Conservation (phyloP, 2,113 vertebrate species). For the Scomber colias region DNA sequence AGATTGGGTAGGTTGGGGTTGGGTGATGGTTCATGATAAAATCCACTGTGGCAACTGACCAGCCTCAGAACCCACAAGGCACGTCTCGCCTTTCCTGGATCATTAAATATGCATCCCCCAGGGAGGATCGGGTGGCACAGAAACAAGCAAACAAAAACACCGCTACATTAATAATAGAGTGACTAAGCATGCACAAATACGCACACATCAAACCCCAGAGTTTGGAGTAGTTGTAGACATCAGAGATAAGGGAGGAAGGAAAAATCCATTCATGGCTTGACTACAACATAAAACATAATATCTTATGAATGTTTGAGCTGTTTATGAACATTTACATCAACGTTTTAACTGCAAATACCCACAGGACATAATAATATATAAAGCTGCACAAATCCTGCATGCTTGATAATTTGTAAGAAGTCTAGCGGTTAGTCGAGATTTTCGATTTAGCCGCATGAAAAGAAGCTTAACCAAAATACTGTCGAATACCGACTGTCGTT, state of each 20-base stretch:
- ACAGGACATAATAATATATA: not conserved
- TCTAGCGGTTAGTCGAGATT: slow-evolving; percentile 24
- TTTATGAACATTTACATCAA: not conserved
- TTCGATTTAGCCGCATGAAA: slow-evolving; percentile 10
- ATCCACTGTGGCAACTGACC: slow-evolving; percentile 42
- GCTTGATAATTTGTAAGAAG: slow-evolving; percentile 2
- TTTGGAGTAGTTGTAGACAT: slow-evolving; percentile 33
- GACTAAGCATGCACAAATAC: slow-evolving; percentile 34
- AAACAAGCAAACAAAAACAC: slow-evolving; percentile 80
- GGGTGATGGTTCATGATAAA: slow-evolving; percentile 41
- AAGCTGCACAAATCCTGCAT: not conserved
- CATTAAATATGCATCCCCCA: slow-evolving; percentile 78
- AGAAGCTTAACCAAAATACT: slow-evolving; percentile 43
- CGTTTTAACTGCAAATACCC: not conserved
- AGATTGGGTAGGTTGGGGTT: slow-evolving; percentile 24
- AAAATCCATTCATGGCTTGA: slow-evolving; percentile 17
- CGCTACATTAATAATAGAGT: slow-evolving; percentile 76
- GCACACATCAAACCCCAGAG: not conserved
- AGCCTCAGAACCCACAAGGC: slow-evolving; percentile 24
- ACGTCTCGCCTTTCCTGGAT: slow-evolving; percentile 72
- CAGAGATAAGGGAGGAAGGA: slow-evolving; percentile 20
- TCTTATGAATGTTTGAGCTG: not conserved
- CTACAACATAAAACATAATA: not conserved
- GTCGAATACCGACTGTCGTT: slow-evolving; percentile 2
- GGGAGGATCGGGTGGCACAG: slow-evolving; percentile 72